Conservation (phyloP, 2,888 invertebrate species). For the Candidula unifasciata region DNA sequence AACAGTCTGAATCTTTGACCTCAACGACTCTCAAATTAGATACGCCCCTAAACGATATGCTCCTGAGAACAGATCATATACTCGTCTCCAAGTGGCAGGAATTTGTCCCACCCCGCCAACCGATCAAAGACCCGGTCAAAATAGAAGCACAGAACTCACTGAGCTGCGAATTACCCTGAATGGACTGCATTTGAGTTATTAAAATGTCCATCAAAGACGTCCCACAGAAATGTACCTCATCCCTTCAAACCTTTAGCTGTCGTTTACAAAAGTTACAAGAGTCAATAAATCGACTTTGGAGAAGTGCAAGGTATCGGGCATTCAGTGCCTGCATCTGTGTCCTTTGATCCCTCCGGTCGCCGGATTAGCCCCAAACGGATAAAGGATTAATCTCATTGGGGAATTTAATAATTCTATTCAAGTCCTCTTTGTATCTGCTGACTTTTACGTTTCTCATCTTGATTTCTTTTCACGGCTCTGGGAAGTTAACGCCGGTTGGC, state of each 20-base stretch:
- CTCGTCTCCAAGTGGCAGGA: background rate
- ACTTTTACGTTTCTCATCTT: slow-evolving; percentile 12
- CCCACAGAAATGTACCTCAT: background rate
- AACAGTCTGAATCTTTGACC: background rate
- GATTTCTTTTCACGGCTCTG: slow-evolving; percentile 1
- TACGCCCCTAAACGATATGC: slow-evolving; percentile 8
- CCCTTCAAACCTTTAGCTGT: background rate
- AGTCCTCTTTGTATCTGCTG: slow-evolving; percentile 7
- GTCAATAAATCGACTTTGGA: slow-evolving; percentile 18
- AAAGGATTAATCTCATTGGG: slow-evolving; percentile 20
- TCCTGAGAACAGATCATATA: background rate
- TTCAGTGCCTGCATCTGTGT: background rate
- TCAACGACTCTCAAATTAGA: background rate
- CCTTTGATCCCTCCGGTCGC: background rate
- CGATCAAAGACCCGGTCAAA: slow-evolving; percentile 6
- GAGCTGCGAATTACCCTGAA: background rate
- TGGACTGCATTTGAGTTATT: slow-evolving; percentile 19
- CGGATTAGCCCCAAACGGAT: slow-evolving; percentile 4
- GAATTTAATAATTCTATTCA: slow-evolving; percentile 22
- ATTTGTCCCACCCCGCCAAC: background rate
- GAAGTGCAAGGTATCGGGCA: slow-evolving; percentile 7
- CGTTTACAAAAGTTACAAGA: slow-evolving; percentile 1
- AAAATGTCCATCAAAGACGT: slow-evolving; percentile 28
- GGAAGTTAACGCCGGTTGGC: too few relatives aligned
- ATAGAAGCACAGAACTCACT: background rate